Percentiles rank a stretch among this genome's conserved stretches.
These are phyloP conservation scores for Eudemis profundana DNA, from an alignment of 2,888 invertebrate genomes.

Conservation along the genomic window DNA sequence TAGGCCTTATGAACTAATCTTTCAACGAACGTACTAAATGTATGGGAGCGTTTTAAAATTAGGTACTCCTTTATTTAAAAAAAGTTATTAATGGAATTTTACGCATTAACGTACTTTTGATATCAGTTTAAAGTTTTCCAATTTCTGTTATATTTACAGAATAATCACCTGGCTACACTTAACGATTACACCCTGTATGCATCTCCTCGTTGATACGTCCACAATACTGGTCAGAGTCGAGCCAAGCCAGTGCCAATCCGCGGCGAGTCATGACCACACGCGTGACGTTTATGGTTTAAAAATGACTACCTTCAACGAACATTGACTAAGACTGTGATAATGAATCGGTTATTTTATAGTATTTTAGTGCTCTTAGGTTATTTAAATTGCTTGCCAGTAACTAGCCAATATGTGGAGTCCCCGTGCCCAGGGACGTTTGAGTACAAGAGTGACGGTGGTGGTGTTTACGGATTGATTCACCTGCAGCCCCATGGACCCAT, in stretches of 20 bases:
- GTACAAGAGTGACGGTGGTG: conserved; percentile 60
- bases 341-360: conserved; percentile 51
- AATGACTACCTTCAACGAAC: conserved; percentile 37
- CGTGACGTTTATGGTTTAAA: conserved; percentile 39
- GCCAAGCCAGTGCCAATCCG: conserved; percentile 59
- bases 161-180: too few species aligned
- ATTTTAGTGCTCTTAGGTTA: conserved; percentile 55
- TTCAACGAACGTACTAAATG: too few species aligned
- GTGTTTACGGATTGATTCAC: conserved; percentile 62
- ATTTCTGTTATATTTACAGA: too few species aligned
- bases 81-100: too few species aligned
- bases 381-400: conserved; percentile 53
- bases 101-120: too few species aligned
- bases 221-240: conserved; percentile 45
- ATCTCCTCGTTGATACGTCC: background rate
- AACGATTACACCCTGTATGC: too few species aligned
- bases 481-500: conserved; percentile 59
- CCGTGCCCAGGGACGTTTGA: conserved; percentile 71
- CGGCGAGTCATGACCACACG: conserved; percentile 55
- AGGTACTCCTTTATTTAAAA: too few species aligned
- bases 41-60: too few species aligned
- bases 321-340: conserved; percentile 46
- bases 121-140: too few species aligned
- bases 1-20: too few species aligned
- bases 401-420: conserved; percentile 59